A percentile compares a stretch with the other conserved stretches of the same genome.
phyloP scores from a whole-genome alignment of 35 echinoderm and acorn worm genomes.

The Heliocidaris erythrogramma region DNA sequence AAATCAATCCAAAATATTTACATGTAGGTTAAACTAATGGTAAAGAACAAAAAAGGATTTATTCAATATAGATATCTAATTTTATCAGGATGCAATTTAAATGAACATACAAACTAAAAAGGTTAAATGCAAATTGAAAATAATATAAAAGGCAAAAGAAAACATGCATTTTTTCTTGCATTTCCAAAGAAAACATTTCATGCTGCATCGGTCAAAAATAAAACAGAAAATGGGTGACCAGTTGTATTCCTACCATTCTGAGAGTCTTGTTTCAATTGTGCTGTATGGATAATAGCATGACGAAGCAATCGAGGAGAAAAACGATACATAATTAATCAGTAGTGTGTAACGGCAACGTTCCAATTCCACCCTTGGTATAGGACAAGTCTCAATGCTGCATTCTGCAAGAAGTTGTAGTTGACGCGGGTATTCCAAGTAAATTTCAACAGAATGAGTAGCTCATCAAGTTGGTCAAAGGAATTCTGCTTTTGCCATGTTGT shows the following conservation, averaged over 20 bases:
- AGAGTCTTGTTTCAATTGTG: not conserved
- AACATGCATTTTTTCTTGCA: not conserved
- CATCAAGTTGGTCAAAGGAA: not conserved
- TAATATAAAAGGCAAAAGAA: not conserved
- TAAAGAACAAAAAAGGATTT: too few species aligned
- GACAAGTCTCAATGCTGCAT: not conserved
- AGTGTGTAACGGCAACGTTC: not conserved
- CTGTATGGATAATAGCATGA: constrained; percentile 13
- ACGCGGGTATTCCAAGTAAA: not conserved
- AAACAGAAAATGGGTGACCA: not conserved
- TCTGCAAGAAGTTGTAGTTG: not conserved
- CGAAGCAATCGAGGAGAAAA: constrained; percentile 26
- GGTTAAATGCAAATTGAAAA: not conserved
- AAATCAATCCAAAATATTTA: too few species aligned
- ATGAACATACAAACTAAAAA: not conserved
- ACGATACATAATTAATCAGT: constrained; percentile 20
- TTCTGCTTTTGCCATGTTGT: not conserved
- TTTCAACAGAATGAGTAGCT: not conserved
- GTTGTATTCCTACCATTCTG: constrained; percentile 27
- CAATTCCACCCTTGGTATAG: not conserved
- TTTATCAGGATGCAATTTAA: too few species aligned
- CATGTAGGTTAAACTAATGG: too few species aligned
- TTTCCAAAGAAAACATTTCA: not conserved
- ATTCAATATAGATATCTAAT: too few species aligned
- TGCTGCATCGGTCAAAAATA: not conserved